phyloP scores from a whole-genome alignment of 2,888 invertebrate genomes.

The Lasioglossum lativentre region DNA sequence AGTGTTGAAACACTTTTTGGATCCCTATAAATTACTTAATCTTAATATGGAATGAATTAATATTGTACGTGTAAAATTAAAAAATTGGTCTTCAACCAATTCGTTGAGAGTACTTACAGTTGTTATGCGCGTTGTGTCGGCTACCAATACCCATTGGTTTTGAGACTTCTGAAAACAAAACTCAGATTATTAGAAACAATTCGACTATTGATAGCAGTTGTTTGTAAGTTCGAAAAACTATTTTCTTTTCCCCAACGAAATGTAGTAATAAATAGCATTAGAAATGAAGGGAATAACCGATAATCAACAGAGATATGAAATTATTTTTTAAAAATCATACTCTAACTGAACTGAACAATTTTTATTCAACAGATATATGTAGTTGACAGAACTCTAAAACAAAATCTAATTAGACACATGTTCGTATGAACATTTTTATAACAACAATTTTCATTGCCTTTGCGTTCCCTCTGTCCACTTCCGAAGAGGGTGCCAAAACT shows the following conservation, averaged over 20 bases:
- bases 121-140: not conserved
- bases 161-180: conserved; percentile 8
- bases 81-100: not conserved
- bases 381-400: too few species aligned
- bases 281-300: not conserved
- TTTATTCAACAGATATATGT: too few species aligned
- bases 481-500: not conserved
- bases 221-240: not conserved
- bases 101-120: not conserved
- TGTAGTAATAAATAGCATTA: not conserved
- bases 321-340: too few species aligned
- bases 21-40: not conserved
- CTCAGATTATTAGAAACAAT: not conserved
- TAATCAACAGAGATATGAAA: too few species aligned
- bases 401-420: too few species aligned
- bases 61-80: not conserved
- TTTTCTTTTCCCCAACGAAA: not conserved
- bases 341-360: too few species aligned
- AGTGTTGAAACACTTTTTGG: too few species aligned
- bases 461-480: not conserved
- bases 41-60: too few species aligned
- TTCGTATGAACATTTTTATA: too few species aligned
- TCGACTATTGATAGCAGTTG: not conserved
- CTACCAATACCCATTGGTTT: conserved; percentile 1
- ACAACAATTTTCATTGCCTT: not conserved